Conservation (phyloP, 2,888 invertebrate species). For the Eupithecia dodoneata region DNA sequence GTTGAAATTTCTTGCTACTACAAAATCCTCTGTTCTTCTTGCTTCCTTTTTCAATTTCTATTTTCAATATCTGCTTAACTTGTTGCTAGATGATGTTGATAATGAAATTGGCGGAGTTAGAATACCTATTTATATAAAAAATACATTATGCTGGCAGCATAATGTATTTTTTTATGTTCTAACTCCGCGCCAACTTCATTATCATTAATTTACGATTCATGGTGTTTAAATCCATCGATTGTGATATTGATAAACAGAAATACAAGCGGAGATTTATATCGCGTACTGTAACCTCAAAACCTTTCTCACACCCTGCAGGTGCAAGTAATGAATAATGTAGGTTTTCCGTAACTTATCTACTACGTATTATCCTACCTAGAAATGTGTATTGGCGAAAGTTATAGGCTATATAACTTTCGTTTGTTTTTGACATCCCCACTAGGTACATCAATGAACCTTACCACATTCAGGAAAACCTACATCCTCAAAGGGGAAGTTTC, state of each 20-base stretch:
- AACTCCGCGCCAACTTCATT: background rate
- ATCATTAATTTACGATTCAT: background rate
- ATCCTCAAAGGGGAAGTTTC: constrained; percentile 51
- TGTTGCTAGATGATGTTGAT: too few species aligned
- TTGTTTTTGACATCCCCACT: background rate
- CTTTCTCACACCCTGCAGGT: constrained; percentile 22
- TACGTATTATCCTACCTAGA: background rate
- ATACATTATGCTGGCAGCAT: background rate
- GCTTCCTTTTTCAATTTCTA: background rate
- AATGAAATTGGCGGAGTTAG: too few species aligned
- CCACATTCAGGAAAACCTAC: constrained; percentile 37
- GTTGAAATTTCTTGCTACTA: background rate
- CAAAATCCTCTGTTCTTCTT: background rate
- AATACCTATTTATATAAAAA: too few species aligned
- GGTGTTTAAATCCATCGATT: background rate
- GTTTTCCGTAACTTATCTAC: constrained; percentile 2
- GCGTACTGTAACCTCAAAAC: constrained; percentile 13
- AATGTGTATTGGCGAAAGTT: background rate
- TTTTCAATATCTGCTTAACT: background rate
- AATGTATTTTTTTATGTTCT: background rate
- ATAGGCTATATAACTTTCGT: background rate
- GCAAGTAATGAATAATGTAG: constrained; percentile 23
- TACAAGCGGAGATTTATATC: constrained; percentile 12
- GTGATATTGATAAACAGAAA: constrained; percentile 1
- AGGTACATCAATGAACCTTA: background rate